Evolutionary conservation across 2,888 invertebrate genomes (phyloP).

Genomic region (Himalopsyche anomala): DNA sequence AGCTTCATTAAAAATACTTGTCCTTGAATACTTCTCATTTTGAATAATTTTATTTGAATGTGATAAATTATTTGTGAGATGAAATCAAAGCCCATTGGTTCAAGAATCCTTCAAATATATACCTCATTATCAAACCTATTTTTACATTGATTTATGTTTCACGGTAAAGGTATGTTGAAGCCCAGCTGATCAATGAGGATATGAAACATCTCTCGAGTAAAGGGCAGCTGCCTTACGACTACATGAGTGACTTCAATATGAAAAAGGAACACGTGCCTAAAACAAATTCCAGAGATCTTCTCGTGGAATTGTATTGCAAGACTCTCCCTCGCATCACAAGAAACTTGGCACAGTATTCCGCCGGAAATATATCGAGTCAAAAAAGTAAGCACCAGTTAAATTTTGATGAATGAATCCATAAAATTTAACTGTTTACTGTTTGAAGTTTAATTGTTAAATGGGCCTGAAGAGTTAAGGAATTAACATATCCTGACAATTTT

Average conservation of each 20-base stretch:
- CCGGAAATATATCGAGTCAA: constrained; percentile 66
- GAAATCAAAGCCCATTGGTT: neutral
- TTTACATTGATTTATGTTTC: too few relatives aligned
- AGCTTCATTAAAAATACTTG: neutral
- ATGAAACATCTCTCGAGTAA: constrained; percentile 67
- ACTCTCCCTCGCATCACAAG: constrained; percentile 75
- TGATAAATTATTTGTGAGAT: too few relatives aligned
- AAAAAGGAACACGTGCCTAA: constrained; percentile 68
- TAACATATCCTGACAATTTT: too few relatives aligned
- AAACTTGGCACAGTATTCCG: constrained; percentile 71
- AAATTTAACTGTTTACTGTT: neutral
- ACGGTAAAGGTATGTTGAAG: constrained; percentile 75
- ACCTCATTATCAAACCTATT: neutral
- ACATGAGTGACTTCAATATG: constrained; percentile 71
- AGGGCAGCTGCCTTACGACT: constrained; percentile 71
- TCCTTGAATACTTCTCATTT: too few relatives aligned
- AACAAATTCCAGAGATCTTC: constrained; percentile 73
- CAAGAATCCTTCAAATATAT: neutral
- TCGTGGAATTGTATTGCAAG: constrained; percentile 75
- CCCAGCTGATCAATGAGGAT: constrained; percentile 75
- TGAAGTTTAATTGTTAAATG: too few relatives aligned
- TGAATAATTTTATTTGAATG: too few relatives aligned
- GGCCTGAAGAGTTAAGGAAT: too few relatives aligned
- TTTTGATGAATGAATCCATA: constrained; percentile 64
- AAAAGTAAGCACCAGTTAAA: constrained; percentile 61